Conservation (phyloP, 2,797 vertebrate genomes). For the Acrocephalus scirpaceus region DNA sequence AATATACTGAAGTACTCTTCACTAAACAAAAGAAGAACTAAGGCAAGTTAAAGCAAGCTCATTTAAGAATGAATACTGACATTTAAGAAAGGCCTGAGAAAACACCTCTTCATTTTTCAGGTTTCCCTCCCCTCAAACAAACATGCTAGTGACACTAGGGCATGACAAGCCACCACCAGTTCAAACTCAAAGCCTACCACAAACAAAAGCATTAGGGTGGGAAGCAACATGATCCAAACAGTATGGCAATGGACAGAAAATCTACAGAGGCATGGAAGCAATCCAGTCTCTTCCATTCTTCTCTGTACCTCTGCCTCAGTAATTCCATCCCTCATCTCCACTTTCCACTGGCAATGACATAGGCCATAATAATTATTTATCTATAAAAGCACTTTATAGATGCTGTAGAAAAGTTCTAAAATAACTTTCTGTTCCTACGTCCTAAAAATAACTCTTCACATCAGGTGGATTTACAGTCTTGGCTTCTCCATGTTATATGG, state of each 20-base stretch:
- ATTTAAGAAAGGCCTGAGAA: not conserved
- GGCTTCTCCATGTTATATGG: not conserved
- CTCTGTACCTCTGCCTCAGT: not conserved
- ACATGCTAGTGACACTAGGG: not conserved
- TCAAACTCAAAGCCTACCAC: not conserved
- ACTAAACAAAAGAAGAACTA: not conserved
- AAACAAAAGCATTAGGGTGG: not conserved
- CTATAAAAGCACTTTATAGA: not conserved
- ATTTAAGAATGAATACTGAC: not conserved
- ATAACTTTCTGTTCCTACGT: not conserved
- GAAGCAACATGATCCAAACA: not conserved
- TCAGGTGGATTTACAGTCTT: not conserved
- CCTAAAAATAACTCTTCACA: not conserved
- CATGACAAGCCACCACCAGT: not conserved
- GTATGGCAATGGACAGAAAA: not conserved
- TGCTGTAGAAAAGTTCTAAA: not conserved
- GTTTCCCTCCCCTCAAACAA: not conserved
- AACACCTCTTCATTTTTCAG: not conserved
- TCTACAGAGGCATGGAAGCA: not conserved
- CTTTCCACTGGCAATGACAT: not conserved
- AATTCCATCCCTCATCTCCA: not conserved
- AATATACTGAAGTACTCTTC: not conserved
- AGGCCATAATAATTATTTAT: not conserved
- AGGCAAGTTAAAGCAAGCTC: conserved; percentile 7
- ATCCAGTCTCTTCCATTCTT: not conserved